Percentiles rank a stretch among this genome's conserved stretches.
Evolutionary conservation across 2,888 invertebrate species (phyloP).

Genomic region (Eupithecia dodoneata): DNA sequence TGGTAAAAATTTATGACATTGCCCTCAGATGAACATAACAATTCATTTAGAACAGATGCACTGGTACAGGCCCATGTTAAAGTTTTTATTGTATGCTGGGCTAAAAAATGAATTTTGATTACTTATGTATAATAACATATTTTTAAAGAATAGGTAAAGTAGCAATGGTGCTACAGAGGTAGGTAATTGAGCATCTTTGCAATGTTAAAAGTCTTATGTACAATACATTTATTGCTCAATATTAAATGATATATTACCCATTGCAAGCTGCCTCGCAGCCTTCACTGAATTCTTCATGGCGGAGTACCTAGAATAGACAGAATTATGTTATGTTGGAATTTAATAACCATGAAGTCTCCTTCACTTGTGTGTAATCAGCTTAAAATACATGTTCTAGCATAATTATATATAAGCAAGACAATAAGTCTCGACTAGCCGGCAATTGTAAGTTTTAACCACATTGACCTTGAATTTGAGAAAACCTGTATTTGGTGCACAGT

Average conservation of each 20-base stretch:
- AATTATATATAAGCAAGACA: not conserved
- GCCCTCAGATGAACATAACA: not conserved
- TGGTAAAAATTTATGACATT: not conserved
- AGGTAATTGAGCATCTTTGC: not conserved
- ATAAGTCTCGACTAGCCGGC: not conserved
- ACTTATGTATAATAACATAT: too few relatives aligned
- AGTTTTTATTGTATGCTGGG: not conserved
- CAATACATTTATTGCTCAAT: not conserved
- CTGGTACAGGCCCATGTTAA: not conserved
- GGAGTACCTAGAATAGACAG: constrained; percentile 86
- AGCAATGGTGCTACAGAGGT: not conserved
- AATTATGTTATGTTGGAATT: not conserved
- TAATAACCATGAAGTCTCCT: not conserved
- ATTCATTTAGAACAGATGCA: not conserved
- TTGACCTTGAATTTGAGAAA: constrained; percentile 8
- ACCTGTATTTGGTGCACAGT: not conserved
- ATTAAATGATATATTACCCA: constrained; percentile 86
- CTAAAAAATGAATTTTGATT: not conserved
- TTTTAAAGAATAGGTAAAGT: too few relatives aligned
- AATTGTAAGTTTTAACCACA: not conserved
- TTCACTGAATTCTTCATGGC: constrained; percentile 98
- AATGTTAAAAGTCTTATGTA: not conserved
- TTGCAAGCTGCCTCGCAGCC: constrained; percentile 99
- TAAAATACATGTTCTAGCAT: not conserved
- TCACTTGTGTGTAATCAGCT: not conserved